Conservation (phyloP, 2,113 vertebrate species). For the Etia nguti region DNA sequence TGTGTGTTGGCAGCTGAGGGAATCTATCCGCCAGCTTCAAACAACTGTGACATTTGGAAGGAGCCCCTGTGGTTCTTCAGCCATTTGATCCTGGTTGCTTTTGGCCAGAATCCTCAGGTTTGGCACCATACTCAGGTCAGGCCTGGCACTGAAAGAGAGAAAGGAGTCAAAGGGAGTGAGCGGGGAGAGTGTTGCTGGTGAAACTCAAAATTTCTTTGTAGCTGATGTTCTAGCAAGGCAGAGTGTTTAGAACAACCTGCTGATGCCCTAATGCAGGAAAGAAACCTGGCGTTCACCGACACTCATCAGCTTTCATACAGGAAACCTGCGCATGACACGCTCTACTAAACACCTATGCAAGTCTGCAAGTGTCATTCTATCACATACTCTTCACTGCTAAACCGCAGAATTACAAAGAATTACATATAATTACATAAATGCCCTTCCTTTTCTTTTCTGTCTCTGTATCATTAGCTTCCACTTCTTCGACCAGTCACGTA, state of each 20-base stretch:
- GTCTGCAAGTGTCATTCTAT: neutral
- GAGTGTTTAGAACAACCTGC: neutral
- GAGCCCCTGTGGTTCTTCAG: slow-evolving; percentile 53
- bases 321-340: neutral
- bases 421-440: neutral
- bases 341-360: neutral
- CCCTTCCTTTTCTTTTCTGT: neutral
- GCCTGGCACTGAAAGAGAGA: slow-evolving; percentile 31
- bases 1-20: slow-evolving; percentile 46
- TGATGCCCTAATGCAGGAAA: neutral
- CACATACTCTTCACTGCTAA: neutral
- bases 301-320: neutral
- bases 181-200: neutral
- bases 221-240: neutral
- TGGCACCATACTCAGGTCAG: slow-evolving; percentile 47
- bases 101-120: slow-evolving; percentile 56
- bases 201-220: slow-evolving; percentile 14
- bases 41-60: slow-evolving; percentile 73
- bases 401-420: slow-evolving; percentile 23
- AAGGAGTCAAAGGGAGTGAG: slow-evolving; percentile 3
- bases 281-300: neutral
- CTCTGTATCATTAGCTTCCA: neutral
- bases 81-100: slow-evolving; percentile 63
- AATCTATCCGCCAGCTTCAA: slow-evolving; percentile 57
- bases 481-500: neutral